Base-by-base conservation (phyloP, 2,888 invertebrate genomes). In the Carterocephalus palaemon region DNA sequence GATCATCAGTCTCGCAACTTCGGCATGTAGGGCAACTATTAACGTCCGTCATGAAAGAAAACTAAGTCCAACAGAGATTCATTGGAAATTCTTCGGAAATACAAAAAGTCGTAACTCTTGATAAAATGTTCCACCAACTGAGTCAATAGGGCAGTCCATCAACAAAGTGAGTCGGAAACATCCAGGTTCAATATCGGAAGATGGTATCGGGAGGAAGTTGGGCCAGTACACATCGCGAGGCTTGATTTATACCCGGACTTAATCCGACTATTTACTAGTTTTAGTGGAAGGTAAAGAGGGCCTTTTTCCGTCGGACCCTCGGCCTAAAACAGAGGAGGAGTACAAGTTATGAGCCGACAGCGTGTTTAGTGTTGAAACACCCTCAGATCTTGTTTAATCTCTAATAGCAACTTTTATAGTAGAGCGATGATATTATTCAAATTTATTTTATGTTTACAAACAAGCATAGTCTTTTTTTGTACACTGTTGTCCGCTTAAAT, bases 251-350 rank as follows among this genome's bases (percentile, higher is more conserved):
- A 67, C 67, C 59, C 65, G 55, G 66, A 80, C 78, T 82, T 83
- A 83, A 83, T 82, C 82, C 80, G 60, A 77, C 82, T 83, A 83
- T 83, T 83, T 82, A 82, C 83, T 83, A 81, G 80, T 83, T 83
- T 80, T 77, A 80, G 68, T 71, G 65, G 75, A 81, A 83, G 83
- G 83, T 83, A 81, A 80, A 69, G 72, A 74, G 74, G 75, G 66
- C 75, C 75, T 76, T 79, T 79, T 81, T 78, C 79, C 69, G 64
- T 58, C 59, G 65, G 73, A 71, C 73, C 70, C 68, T 64, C 59
- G 64, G 66, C 62, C 65, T 63, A 46, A 51, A 55, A 51, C 46
- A 39, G 9, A 40, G 10, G 13, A 5, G 10, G 28, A 55, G 49
- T 13, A 2, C 37, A 63, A 65, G 54, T 4, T 3, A 50, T 7